A percentile compares a stretch with the other conserved stretches of the same genome.
phyloP scores from a whole-genome alignment of 2,113 vertebrate species.

The Oryctolagus cuniculus region mOryCun1.1 NC_091448.1:26879501-26880000 shows the following conservation, averaged over 20 bases:
- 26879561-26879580: neutral
- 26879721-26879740: neutral
- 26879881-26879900: conserved; percentile 30
- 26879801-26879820: neutral
- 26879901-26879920: conserved; percentile 10
- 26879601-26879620: neutral
- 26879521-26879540: neutral
- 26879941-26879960: neutral
- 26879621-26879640: too few relatives aligned
- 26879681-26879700: neutral
- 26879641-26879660: neutral
- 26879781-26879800: neutral
- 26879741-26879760: conserved; percentile 6
- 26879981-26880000: neutral
- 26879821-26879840: neutral
- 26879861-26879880: neutral
- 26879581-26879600: conserved; percentile 3
- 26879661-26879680: neutral
- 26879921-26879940: neutral
- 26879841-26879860: neutral
- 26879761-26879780: neutral
- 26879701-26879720: neutral
- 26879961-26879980: conserved; percentile 35
- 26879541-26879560: conserved; percentile 12
- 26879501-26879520: conserved; percentile 43